phyloP scores from a whole-genome alignment of 2,797 vertebrate genomes.

The Myoxocephalus aenaeus region DNA sequence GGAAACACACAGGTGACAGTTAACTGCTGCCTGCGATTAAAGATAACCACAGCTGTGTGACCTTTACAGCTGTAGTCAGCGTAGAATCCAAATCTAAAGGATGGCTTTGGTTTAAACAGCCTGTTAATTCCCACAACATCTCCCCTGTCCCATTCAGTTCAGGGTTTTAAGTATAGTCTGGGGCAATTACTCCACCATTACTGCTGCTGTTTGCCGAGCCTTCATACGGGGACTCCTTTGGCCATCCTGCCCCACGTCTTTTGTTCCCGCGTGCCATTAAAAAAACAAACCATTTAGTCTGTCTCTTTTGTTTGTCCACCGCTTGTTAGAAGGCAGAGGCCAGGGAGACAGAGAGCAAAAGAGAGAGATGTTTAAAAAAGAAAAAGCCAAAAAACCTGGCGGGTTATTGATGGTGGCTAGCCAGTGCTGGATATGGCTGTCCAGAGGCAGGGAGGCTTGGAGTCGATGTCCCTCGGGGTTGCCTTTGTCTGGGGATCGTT shows the following conservation, averaged over 20 bases:
- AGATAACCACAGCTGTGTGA: constrained; percentile 64
- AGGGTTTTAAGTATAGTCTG: constrained; percentile 36
- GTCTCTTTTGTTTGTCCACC: constrained; percentile 66
- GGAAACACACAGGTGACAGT: constrained; percentile 58
- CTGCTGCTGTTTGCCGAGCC: constrained; percentile 74
- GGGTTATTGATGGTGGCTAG: constrained; percentile 77
- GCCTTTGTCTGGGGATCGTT: constrained; percentile 85
- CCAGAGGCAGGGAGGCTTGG: constrained; percentile 71
- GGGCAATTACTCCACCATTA: constrained; percentile 76
- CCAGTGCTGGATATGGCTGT: constrained; percentile 65
- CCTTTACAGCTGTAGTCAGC: constrained; percentile 62
- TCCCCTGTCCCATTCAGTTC: constrained; percentile 66
- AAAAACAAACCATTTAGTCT: constrained; percentile 63
- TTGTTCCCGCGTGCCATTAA: constrained; percentile 72
- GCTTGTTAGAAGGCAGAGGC: constrained; percentile 56
- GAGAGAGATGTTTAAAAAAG: constrained; percentile 26
- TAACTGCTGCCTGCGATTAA: constrained; percentile 56
- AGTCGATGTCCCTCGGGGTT: constrained; percentile 77
- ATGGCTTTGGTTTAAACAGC: constrained; percentile 77
- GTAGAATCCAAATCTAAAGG: constrained; percentile 57
- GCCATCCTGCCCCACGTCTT: constrained; percentile 60
- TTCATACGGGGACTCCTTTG: constrained; percentile 50
- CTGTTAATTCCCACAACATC: constrained; percentile 82
- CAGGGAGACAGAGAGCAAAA: constrained; percentile 10
- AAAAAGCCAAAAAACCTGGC: constrained; percentile 29